phyloP scores from a whole-genome alignment of 2,888 invertebrate genomes.

The Ophion costatus region DNA sequence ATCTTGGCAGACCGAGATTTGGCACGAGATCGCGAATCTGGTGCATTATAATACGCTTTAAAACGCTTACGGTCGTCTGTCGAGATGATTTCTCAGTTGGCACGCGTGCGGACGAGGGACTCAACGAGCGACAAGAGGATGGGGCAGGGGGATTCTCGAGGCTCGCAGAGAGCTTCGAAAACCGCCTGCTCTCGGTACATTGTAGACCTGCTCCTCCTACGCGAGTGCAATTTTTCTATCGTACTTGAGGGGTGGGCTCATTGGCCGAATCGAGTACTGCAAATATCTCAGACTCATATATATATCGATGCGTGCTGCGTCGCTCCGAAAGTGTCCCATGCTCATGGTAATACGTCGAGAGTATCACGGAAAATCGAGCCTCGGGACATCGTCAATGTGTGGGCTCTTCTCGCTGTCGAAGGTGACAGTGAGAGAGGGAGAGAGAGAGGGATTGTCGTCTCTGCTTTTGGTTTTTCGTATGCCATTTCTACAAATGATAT shows the following conservation, averaged over 20 bases:
- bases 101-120: constrained; percentile 75
- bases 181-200: constrained; percentile 57
- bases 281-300: constrained; percentile 26
- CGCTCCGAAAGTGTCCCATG: constrained; percentile 29
- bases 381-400: constrained; percentile 17
- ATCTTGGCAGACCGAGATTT: constrained; percentile 23
- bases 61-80: constrained; percentile 63
- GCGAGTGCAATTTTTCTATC: constrained; percentile 29
- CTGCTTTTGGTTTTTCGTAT: background rate
- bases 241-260: background rate
- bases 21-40: constrained; percentile 45
- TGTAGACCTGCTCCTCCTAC: constrained; percentile 67
- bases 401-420: constrained; percentile 33
- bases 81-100: constrained; percentile 75
- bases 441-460: too few relatives aligned
- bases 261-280: background rate
- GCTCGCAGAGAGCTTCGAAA: constrained; percentile 41
- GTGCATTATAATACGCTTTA: constrained; percentile 27
- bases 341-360: constrained; percentile 37
- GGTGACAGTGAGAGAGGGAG: background rate
- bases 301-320: background rate
- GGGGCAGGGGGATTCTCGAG: constrained; percentile 59
- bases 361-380: constrained; percentile 49
- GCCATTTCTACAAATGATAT: too few relatives aligned
- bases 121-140: constrained; percentile 55